Evolutionary conservation across 2,888 invertebrate species (phyloP), one percentile per base, ranked within the genome.

Genomic region (Pantelozetes paolii): DNA sequence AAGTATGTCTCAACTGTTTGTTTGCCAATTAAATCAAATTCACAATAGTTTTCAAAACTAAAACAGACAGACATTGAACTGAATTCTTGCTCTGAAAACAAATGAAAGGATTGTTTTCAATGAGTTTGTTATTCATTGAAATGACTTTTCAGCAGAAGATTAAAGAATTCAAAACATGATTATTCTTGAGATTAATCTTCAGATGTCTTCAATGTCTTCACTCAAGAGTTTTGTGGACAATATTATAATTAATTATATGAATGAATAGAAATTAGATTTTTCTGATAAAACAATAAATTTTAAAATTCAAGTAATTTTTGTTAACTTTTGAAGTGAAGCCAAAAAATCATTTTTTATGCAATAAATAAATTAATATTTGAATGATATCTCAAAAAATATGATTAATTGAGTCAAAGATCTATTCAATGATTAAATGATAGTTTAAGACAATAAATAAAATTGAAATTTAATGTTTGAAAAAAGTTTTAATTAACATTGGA

Each of bases 61-160:
- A 45, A 45, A 45, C 45, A 45, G 45, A 45, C 45, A 45, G 15
- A 45, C 45, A 45, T 45, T 45, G 45, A 45, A 45, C 45, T 45
- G 15, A 45, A 45, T 45, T 15, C 15, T 45, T 13, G 6, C 18
- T 2, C n/a, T 11, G 15, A 45, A 45, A 45, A 9, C 11, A 45
- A 36, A 36, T 36, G 6, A 36, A 11, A 36, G 5, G 6, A 36
- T 36, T 36, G 36, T 36, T 36, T 36, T 11, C n/a, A n/a, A n/a
- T n/a, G n/a, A n/a, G n/a, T n/a, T n/a, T n/a, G n/a, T n/a, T n/a
- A n/a, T n/a, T n/a, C n/a, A n/a, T n/a, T n/a, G n/a, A n/a, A n/a
- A n/a, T n/a, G n/a, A n/a, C n/a, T n/a, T n/a, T n/a, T n/a, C n/a
- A n/a, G n/a, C n/a, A n/a, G n/a, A n/a, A n/a, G n/a, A n/a, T n/a